A percentile compares a stretch with the other conserved stretches of the same genome.
Conservation (phyloP, 2,113 vertebrate species). For the Meleagris gallopavo region DNA sequence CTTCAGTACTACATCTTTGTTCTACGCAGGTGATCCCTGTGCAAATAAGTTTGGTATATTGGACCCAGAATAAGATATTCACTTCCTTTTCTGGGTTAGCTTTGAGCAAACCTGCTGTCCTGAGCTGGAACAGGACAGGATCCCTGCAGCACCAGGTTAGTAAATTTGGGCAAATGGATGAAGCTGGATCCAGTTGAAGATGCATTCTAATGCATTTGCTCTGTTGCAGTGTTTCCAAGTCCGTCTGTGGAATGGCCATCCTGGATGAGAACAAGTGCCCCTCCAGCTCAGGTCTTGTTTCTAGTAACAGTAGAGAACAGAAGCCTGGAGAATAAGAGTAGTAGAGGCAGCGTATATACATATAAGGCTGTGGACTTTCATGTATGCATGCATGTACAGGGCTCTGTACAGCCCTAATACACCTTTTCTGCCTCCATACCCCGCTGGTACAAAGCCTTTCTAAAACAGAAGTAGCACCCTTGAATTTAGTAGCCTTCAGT, state of each 20-base stretch:
- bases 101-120: background rate
- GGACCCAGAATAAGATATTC: background rate
- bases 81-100: background rate
- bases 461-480: background rate
- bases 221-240: background rate
- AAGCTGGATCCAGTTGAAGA: background rate
- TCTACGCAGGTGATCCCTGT: background rate
- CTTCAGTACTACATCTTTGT: background rate
- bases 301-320: background rate
- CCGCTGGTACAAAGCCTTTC: background rate
- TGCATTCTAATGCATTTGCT: accelerated
- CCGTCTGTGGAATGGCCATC: background rate
- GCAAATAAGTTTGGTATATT: background rate
- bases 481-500: background rate
- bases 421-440: background rate
- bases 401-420: background rate
- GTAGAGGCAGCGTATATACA: background rate
- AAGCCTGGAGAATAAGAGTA: background rate
- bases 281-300: background rate
- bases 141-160: background rate
- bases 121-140: background rate
- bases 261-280: background rate
- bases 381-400: background rate
- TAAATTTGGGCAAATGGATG: background rate
- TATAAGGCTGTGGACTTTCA: background rate